A percentile compares a stretch with the other conserved stretches of the same genome.
These are phyloP conservation scores for Myanophis thanlyinensis DNA, from an alignment of 2,113 vertebrate species.

Conservation along the genomic window DNA sequence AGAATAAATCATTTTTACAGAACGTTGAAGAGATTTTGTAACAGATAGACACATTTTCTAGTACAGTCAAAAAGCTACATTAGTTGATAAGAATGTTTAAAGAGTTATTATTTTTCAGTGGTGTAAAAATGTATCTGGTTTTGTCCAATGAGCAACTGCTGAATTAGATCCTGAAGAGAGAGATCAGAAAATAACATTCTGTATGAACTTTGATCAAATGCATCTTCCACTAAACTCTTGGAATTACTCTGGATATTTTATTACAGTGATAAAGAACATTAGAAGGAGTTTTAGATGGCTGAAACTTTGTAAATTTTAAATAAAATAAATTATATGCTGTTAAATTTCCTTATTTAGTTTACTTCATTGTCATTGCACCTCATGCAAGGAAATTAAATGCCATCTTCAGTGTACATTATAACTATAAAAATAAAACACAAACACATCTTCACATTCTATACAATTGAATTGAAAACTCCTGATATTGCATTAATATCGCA, in stretches of 20 bases:
- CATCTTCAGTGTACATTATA: no score
- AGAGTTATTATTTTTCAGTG: neutral
- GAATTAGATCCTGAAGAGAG: neutral
- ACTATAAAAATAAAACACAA: no score
- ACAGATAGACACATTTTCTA: neutral
- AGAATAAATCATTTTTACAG: neutral
- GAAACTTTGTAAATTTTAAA: neutral
- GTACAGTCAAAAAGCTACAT: neutral
- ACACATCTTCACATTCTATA: no score
- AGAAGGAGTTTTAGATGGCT: neutral
- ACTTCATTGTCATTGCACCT: no score
- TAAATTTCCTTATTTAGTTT: neutral
- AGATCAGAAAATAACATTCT: neutral
- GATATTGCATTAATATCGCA: no score
- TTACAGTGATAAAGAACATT: neutral
- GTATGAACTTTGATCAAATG: neutral
- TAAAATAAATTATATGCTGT: neutral
- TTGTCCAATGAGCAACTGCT: neutral
- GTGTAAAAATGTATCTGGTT: neutral
- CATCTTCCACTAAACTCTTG: neutral
- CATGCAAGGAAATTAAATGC: no score
- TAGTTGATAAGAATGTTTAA: neutral
- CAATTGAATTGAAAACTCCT: no score
- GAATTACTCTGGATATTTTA: neutral
- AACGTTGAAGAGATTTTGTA: neutral